Evolutionary conservation across 2,797 vertebrate species (phyloP), one percentile per base, ranked within the genome.

Genomic region (Perodicticus potto): DNA sequence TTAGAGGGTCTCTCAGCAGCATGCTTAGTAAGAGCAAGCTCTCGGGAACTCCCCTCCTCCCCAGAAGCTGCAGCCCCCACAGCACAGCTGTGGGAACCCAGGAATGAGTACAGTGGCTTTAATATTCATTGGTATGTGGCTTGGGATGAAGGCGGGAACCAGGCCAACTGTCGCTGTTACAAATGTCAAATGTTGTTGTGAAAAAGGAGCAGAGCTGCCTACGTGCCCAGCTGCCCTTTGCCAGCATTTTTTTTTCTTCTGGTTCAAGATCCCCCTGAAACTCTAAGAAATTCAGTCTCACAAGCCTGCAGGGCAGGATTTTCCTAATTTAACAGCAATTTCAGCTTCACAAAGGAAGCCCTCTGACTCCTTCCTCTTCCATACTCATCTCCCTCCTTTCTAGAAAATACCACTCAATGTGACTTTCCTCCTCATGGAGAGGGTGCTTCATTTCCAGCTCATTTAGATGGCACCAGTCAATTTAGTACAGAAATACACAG

Each of bases 261-360:
- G 65, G 73, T 43, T 89, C 67, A 19, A 85, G 78, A 87, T 74
- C 81, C n/a, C 95, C 89, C 84, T 88, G 27, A 91, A 85, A 83
- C 84, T 94, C 89, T 82, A 67, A 89, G 89, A 96, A 97, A 65
- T 73, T 96, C 96, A 87, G n/a, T 37, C 90, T 96, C 63, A 94
- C 40, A 94, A 93, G 77, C 65, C 95, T 49, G 5, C 37, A 63
- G 82, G 80, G 67, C 86, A 90, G 89, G 57, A 63, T 88, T 93
- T 95, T 97, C 82, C 89, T 95, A 67, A 55, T 61, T 91, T 83
- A 91, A 95, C 78, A 94, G 89, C 90, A 73, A 78, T 57, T 86
- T 92, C 70, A 74, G 83, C 45, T 94, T 93, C 70, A 81, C n/a
- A 85, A 89, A 93, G 93, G 92, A 95, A 80, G 45, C n/a, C 76